Evolutionary conservation across 2,113 vertebrate species (phyloP).

Genomic region (Onychostoma macrolepis): DNA sequence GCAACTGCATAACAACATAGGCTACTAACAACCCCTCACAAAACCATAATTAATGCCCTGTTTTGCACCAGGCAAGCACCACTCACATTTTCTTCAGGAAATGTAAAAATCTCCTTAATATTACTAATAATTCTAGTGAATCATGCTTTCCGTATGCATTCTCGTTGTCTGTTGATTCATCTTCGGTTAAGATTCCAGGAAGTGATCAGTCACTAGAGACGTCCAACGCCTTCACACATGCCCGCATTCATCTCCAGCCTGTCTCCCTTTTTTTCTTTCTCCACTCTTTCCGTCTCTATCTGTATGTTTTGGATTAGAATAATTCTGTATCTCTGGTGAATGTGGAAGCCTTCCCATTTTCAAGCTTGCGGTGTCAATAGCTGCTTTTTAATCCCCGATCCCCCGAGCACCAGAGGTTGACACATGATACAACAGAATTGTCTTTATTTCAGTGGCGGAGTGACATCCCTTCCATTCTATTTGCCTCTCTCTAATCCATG

Average conservation of each 20-base stretch:
- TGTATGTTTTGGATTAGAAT: constrained; percentile 50
- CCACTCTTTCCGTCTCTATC: constrained; percentile 23
- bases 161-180: background rate
- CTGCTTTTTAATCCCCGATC: constrained; percentile 53
- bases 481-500: constrained; percentile 37
- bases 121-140: background rate
- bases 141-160: background rate
- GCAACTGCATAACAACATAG: background rate
- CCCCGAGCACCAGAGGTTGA: constrained; percentile 41
- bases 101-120: background rate
- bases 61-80: background rate
- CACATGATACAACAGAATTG: constrained; percentile 45
- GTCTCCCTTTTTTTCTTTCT: constrained; percentile 18
- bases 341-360: constrained; percentile 22
- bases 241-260: background rate
- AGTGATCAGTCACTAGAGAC: background rate
- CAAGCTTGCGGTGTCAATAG: constrained; percentile 41
- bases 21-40: background rate
- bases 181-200: background rate
- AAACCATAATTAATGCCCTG: background rate
- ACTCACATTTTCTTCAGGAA: background rate
- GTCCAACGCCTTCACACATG: background rate
- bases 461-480: constrained; percentile 40
- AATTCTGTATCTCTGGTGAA: constrained; percentile 41
- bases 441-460: constrained; percentile 54